These are phyloP conservation scores for Seriola dumerili DNA, from an alignment of 2,113 vertebrate genomes.

Conservation along the genomic window DNA sequence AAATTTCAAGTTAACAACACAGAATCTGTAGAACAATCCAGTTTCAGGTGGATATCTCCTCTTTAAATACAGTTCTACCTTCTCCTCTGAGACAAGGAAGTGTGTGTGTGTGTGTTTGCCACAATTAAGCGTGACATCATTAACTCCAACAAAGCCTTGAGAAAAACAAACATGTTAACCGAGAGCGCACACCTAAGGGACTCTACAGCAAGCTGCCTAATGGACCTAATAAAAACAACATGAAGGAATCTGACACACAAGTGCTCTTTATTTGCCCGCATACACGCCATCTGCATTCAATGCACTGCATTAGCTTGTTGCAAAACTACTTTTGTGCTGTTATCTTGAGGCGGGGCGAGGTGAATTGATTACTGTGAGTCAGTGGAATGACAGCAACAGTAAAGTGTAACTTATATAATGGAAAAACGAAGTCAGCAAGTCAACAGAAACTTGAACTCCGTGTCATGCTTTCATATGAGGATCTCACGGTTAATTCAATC, in stretches of 20 bases:
- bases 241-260: constrained; percentile 54
- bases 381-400: constrained; percentile 3
- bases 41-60: not conserved
- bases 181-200: constrained; percentile 55
- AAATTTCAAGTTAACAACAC: not conserved
- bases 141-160: constrained; percentile 70
- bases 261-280: constrained; percentile 34
- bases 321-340: constrained; percentile 29
- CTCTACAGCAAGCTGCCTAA: constrained; percentile 50
- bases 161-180: constrained; percentile 78
- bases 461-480: not conserved
- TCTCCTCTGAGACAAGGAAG: constrained; percentile 53
- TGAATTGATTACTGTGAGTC: constrained; percentile 14
- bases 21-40: not conserved
- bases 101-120: constrained; percentile 32
- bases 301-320: constrained; percentile 32
- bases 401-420: not conserved
- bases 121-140: constrained; percentile 74
- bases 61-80: constrained; percentile 1
- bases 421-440: not conserved
- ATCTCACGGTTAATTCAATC: not conserved
- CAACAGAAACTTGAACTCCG: not conserved
- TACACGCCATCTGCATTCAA: not conserved
- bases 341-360: constrained; percentile 19
- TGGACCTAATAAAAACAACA: constrained; percentile 63